A percentile compares a stretch with the other conserved stretches of the same genome.
phyloP scores from a whole-genome alignment of 2,797 vertebrate species.

The Falco novaeseelandiae region DNA sequence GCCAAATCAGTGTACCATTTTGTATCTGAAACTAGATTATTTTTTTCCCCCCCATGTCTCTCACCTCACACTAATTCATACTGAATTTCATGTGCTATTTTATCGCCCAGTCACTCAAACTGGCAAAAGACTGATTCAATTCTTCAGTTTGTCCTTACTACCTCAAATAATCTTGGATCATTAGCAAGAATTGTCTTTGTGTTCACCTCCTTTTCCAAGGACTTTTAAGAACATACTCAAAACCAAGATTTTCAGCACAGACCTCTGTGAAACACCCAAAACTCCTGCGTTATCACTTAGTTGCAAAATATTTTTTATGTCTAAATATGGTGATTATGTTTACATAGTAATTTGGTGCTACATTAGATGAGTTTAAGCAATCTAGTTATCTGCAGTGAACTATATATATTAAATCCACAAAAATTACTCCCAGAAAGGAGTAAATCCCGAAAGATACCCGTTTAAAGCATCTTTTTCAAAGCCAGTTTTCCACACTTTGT shows the following conservation, averaged over 20 bases:
- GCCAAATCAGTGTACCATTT: not conserved
- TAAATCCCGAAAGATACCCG: not conserved
- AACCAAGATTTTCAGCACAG: not conserved
- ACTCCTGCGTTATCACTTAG: not conserved
- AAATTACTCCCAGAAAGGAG: not conserved
- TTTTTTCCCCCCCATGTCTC: not conserved
- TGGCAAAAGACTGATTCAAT: not conserved
- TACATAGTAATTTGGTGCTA: not conserved
- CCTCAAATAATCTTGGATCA: not conserved
- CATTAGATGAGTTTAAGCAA: not conserved
- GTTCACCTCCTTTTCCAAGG: not conserved
- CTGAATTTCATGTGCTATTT: not conserved
- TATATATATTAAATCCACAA: not conserved
- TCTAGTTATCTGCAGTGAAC: not conserved
- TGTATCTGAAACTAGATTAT: not conserved
- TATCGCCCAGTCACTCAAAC: not conserved
- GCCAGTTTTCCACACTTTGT: not conserved
- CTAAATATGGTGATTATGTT: not conserved
- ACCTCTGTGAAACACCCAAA: not conserved
- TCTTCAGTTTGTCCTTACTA: not conserved
- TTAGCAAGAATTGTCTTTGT: not conserved
- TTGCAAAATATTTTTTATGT: not conserved
- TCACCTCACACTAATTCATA: not conserved
- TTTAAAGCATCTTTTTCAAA: not conserved
- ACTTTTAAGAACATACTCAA: not conserved